Conservation (phyloP, 2,797 vertebrate genomes). For the Rhynchonycteris naso region DNA sequence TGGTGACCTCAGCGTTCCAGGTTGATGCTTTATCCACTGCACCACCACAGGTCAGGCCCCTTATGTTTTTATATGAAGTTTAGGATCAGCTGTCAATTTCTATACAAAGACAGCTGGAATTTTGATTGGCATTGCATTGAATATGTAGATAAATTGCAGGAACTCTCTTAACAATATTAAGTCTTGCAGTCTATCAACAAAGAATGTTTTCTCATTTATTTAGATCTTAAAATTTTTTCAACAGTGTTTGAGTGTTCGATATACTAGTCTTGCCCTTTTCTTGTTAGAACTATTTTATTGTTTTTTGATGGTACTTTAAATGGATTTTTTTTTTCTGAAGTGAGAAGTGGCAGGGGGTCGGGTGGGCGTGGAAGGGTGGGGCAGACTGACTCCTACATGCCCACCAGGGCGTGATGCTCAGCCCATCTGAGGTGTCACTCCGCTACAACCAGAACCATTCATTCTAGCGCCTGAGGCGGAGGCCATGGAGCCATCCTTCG, state of each 20-base stretch:
- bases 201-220: conserved; percentile 17
- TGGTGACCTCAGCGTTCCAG: too few species aligned
- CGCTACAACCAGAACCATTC: too few species aligned
- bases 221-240: neutral
- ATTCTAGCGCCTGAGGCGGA: too few species aligned
- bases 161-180: neutral
- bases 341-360: neutral
- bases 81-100: neutral
- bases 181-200: neutral
- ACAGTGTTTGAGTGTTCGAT: neutral
- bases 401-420: too few species aligned
- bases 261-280: neutral
- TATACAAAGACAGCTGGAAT: neutral
- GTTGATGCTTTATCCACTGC: too few species aligned
- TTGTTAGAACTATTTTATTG: neutral
- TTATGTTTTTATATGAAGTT: neutral
- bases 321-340: neutral
- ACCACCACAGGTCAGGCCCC: too few species aligned
- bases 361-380: too few species aligned
- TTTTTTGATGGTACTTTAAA: conserved; percentile 25
- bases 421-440: too few species aligned
- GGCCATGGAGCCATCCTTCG: too few species aligned
- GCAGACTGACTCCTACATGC: too few species aligned
- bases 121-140: neutral
- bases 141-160: neutral